Conservation (phyloP, 2,797 vertebrate species). For the Otolemur crassicaudatus region DNA sequence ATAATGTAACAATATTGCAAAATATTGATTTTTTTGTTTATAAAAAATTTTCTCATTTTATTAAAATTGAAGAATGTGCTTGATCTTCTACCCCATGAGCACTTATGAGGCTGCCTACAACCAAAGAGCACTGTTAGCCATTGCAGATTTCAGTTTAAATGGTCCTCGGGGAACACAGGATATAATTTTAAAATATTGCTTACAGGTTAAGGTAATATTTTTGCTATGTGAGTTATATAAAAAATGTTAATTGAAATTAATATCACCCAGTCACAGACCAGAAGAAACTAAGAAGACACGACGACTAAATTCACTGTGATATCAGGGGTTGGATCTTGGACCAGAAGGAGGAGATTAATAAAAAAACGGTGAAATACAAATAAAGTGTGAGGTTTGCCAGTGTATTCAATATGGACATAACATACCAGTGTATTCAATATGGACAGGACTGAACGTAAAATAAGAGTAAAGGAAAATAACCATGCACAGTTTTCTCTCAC, state of each 20-base stretch:
- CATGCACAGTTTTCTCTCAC: background rate
- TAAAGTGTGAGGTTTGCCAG: background rate
- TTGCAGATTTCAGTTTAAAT: background rate
- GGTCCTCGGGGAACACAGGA: background rate
- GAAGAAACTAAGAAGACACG: background rate
- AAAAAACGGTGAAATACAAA: constrained; percentile 2
- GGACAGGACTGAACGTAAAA: background rate
- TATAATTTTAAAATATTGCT: constrained; percentile 3
- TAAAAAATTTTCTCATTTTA: background rate
- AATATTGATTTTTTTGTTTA: background rate
- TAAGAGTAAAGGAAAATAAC: background rate
- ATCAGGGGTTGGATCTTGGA: background rate
- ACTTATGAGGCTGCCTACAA: background rate
- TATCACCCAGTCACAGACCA: background rate
- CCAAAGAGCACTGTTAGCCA: background rate
- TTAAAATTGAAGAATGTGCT: background rate
- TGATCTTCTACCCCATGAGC: background rate
- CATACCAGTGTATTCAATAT: background rate
- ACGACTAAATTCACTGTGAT: background rate
- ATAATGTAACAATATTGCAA: background rate
- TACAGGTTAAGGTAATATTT: constrained; percentile 18
- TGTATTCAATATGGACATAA: background rate
- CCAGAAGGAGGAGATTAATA: background rate
- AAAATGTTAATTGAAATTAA: constrained; percentile 26
- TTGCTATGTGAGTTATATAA: background rate